phyloP scores from a whole-genome alignment of 2,888 invertebrate species.

The Petrophora chlorosata region DNA sequence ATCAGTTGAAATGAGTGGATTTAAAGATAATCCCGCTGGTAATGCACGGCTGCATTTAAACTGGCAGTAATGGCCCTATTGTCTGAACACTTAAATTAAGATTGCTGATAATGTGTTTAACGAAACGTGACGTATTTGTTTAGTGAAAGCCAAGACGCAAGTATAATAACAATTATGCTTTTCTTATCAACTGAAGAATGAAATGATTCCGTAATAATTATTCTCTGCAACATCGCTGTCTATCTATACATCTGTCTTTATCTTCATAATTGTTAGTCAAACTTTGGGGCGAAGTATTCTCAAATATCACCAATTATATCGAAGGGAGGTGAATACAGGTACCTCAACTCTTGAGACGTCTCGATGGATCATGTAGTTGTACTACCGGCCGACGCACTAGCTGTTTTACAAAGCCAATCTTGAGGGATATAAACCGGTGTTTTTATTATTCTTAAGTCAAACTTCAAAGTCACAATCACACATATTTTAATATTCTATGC shows the following conservation, averaged over 20 bases:
- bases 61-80: constrained; percentile 49
- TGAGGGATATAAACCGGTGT: too few relatives aligned
- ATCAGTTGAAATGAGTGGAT: not conserved
- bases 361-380: not conserved
- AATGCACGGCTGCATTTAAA: constrained; percentile 31
- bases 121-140: constrained; percentile 50
- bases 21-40: constrained; percentile 44
- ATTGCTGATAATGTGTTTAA: constrained; percentile 35
- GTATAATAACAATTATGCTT: not conserved
- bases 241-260: too few relatives aligned
- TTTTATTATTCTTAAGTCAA: too few relatives aligned
- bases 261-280: not conserved
- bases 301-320: constrained; percentile 58
- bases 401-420: too few relatives aligned
- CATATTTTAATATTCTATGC: too few relatives aligned
- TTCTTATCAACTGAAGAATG: not conserved
- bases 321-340: constrained; percentile 40
- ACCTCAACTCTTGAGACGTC: not conserved
- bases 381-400: too few relatives aligned
- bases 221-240: too few relatives aligned
- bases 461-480: too few relatives aligned
- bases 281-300: not conserved
- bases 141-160: constrained; percentile 44
- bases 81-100: constrained; percentile 46
- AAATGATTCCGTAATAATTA: too few relatives aligned